Evolutionary conservation across 2,113 vertebrate genomes (phyloP), one percentile per base, ranked within the genome.

Genomic region (Rhinoderma darwinii): DNA sequence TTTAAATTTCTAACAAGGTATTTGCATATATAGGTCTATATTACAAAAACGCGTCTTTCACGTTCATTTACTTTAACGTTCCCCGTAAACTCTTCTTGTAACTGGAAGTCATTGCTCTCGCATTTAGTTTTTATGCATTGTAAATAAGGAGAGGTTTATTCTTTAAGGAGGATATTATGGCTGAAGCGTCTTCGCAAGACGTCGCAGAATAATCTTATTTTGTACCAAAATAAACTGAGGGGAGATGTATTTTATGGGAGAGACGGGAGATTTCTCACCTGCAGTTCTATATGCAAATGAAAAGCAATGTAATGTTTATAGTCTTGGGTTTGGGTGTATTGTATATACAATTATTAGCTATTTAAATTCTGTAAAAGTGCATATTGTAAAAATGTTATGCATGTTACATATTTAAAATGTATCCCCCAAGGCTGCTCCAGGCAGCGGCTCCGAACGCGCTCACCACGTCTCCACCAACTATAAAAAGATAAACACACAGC

Each of bases 351-450:
- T 61, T 84, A 63, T 84, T 76, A 61, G 73, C 83, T 30, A 74
- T 84, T 84, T 76, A 84, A 63, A 76, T 77, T 77, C 83, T 59
- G 47, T 41, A 56, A 84, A 84, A 84, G 50, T 74, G 72, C 83
- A 47, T 27, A 77, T 47, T 84, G 83, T 84, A 77, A 84, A 84
- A 76, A 56, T 63, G 41, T 82, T 82, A 44, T 70, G 59, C 61
- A 47, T 4, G n/a, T 63, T 76, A 30, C 70, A 61, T 84, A 51
- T 61, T 76, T 76, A 59, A 61, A 77, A 63, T 39, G 72, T 59
- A 59, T 63, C 72, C 83, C 73, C 73, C 72, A 43, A 82, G 80
- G 80, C 61, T 5, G 80, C 80, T 68, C 39, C 80, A 32, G 83
- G 83, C 72, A 9, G 51, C 72, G 22, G 37, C 54, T 41, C 35